Evolutionary conservation across 2,113 vertebrate genomes (phyloP).

Genomic region (Phylloscopus whistleri): DNA sequence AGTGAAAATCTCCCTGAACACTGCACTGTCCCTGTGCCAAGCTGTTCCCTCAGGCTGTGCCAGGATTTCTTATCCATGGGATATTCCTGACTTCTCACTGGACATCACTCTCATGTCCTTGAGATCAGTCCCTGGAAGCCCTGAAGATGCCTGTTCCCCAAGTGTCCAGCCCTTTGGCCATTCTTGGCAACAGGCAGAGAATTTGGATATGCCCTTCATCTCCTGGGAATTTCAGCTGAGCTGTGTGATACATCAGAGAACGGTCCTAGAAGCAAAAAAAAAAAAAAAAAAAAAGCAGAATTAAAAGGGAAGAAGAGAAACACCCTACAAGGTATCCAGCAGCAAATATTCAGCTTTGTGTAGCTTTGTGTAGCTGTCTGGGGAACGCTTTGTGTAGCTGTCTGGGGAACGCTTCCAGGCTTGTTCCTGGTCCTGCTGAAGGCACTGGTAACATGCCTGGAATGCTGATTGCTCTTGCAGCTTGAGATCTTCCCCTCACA

Average conservation of each 20-base stretch:
- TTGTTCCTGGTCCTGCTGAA: neutral
- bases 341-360: neutral
- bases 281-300: neutral
- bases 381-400: neutral
- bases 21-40: neutral
- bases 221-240: neutral
- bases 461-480: neutral
- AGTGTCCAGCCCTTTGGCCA: neutral
- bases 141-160: neutral
- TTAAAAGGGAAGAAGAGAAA: neutral
- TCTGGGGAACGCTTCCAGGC: neutral
- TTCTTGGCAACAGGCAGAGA: neutral
- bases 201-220: neutral
- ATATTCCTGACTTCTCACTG: neutral
- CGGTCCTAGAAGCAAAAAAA: neutral
- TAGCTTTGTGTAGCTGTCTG: too few relatives aligned
- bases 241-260: neutral
- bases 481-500: neutral
- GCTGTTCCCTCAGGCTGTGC: neutral
- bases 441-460: neutral
- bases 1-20: neutral
- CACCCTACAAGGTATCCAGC: neutral
- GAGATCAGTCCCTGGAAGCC: neutral
- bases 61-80: neutral
- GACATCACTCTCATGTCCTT: neutral